These are phyloP conservation scores for Saguinus midas DNA, from an alignment of 2,113 vertebrate genomes.

Conservation along the genomic window DNA sequence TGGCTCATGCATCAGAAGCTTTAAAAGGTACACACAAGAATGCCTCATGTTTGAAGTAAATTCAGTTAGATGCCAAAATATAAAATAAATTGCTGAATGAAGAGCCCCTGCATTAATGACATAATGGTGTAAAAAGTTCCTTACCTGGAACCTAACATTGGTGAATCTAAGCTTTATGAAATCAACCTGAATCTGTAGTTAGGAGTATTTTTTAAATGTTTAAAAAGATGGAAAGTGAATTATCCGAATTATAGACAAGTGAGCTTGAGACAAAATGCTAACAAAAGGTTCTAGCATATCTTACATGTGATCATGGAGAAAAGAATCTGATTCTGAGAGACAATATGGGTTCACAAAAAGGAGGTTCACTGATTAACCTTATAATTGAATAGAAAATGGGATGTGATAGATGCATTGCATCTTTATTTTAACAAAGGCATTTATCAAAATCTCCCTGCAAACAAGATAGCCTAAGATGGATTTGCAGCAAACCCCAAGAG, in stretches of 20 bases:
- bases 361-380: neutral
- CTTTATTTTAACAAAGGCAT: conserved; percentile 20
- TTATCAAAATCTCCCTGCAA: neutral
- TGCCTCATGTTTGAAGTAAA: neutral
- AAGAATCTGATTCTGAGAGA: neutral
- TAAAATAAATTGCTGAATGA: neutral
- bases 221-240: neutral
- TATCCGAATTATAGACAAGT: neutral
- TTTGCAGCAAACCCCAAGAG: conserved; percentile 2
- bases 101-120: neutral
- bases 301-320: neutral
- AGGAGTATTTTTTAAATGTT: neutral
- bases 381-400: neutral
- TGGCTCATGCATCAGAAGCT: no score
- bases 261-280: neutral
- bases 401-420: neutral
- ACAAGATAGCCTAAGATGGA: neutral
- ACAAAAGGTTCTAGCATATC: neutral
- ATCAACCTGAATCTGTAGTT: neutral
- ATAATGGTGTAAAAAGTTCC: neutral
- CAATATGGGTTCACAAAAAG: neutral
- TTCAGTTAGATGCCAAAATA: neutral
- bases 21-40: neutral
- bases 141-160: neutral
- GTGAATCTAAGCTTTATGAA: neutral